Conservation (phyloP, 2,888 invertebrate species). For the Leptinotarsa rubiginosa region DNA sequence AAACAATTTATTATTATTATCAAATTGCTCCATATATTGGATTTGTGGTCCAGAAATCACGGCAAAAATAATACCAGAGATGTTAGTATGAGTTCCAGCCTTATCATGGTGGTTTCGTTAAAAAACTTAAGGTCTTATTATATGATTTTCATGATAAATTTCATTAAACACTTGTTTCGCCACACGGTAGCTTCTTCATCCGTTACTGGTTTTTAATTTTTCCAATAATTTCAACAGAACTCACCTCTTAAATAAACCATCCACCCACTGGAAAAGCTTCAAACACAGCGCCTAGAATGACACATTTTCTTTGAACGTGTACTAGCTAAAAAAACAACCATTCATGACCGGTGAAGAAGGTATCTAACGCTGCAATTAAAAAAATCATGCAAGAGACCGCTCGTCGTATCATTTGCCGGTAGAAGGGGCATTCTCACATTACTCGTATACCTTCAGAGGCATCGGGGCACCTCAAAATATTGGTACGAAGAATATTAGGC, state of each 20-base stretch:
- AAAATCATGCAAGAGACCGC: constrained; percentile 2
- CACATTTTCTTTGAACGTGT: not conserved
- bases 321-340: constrained; percentile 9
- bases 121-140: too few relatives aligned
- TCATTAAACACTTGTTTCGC: too few relatives aligned
- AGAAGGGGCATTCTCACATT: constrained; percentile 4
- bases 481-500: constrained; percentile 8
- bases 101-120: too few relatives aligned
- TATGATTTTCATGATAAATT: too few relatives aligned
- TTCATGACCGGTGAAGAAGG: not conserved
- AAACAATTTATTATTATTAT: too few relatives aligned
- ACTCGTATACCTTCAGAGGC: not conserved
- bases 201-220: too few relatives aligned
- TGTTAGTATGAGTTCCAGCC: too few relatives aligned
- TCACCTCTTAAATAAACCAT: not conserved
- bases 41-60: too few relatives aligned
- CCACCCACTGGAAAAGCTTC: not conserved
- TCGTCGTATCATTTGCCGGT: not conserved
- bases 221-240: not conserved
- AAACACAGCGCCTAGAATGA: not conserved
- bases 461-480: constrained; percentile 3
- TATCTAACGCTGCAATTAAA: constrained; percentile 1
- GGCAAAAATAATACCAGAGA: too few relatives aligned
- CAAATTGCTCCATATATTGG: too few relatives aligned
- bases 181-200: too few relatives aligned